These are phyloP conservation scores for Petrophora chlorosata DNA, from an alignment of 2,888 invertebrate genomes.

Conservation along the genomic window DNA sequence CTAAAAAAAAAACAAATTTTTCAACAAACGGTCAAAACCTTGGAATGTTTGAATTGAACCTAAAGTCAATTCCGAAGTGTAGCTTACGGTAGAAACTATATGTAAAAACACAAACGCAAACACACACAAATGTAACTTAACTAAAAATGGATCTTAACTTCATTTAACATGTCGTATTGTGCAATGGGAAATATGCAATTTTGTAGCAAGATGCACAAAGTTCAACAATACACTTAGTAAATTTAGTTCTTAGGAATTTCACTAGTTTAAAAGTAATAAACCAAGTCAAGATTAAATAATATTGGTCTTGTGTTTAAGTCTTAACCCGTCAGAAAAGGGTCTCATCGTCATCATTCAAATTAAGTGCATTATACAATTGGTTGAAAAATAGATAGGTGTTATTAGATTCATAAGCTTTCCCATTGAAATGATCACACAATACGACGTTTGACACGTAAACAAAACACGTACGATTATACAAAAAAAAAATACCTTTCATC, in stretches of 20 bases:
- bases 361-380: too few species aligned
- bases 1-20: slow-evolving; percentile 42
- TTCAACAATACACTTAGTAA: too few species aligned
- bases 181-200: slow-evolving; percentile 1
- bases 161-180: slow-evolving; percentile 23
- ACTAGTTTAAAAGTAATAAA: too few species aligned
- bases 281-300: too few species aligned
- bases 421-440: slow-evolving; percentile 21
- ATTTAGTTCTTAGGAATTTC: too few species aligned
- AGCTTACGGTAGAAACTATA: slow-evolving; percentile 33
- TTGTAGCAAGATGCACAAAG: too few species aligned
- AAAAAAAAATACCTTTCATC: slow-evolving; percentile 50
- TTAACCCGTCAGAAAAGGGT: too few species aligned
- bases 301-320: too few species aligned
- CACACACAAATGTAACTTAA: slow-evolving; percentile 33
- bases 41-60: slow-evolving; percentile 36
- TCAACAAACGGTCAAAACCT: slow-evolving; percentile 51
- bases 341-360: too few species aligned
- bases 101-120: slow-evolving; percentile 33
- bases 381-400: too few species aligned
- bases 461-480: slow-evolving; percentile 39
- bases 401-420: not conserved
- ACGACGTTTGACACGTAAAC: slow-evolving; percentile 29
- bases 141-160: slow-evolving; percentile 17
- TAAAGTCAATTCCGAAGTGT: slow-evolving; percentile 35